phyloP scores from a whole-genome alignment of 1,140 invertebrate species.

The Drosophila sturtevanti region DNA sequence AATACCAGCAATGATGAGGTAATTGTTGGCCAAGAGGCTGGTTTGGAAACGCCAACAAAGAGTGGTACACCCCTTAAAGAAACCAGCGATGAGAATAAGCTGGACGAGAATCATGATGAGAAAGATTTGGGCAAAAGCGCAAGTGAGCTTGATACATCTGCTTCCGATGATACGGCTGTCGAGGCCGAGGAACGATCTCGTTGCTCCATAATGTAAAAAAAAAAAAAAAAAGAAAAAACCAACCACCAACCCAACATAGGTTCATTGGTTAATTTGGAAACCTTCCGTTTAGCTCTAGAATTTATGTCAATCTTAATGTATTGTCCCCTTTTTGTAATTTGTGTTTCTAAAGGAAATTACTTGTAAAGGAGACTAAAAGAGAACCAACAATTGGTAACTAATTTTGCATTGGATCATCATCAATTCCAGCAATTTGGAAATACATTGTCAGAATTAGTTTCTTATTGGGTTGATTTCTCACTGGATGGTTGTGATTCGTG shows the following conservation, averaged over 20 bases:
- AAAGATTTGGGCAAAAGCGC: slow-evolving; percentile 11
- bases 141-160: slow-evolving; percentile 23
- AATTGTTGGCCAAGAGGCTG: slow-evolving; percentile 56
- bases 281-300: slow-evolving; percentile 42
- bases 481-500: slow-evolving; percentile 38
- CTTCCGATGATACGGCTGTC: slow-evolving; percentile 20
- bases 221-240: too few relatives aligned
- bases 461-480: slow-evolving; percentile 42
- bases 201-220: slow-evolving; percentile 72
- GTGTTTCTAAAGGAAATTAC: slow-evolving; percentile 51
- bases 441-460: neutral
- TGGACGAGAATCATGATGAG: slow-evolving; percentile 25
- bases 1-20: slow-evolving; percentile 36
- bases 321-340: slow-evolving; percentile 57
- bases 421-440: slow-evolving; percentile 14
- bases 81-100: slow-evolving; percentile 17
- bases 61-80: slow-evolving; percentile 22
- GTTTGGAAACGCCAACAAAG: slow-evolving; percentile 57
- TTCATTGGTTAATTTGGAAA: neutral
- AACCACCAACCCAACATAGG: too few relatives aligned
- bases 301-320: slow-evolving; percentile 37
- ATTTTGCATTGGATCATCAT: slow-evolving; percentile 4
- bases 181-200: slow-evolving; percentile 44
- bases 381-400: neutral
- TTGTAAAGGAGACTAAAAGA: slow-evolving; percentile 39